These are phyloP conservation scores for Pogonus chalceus DNA, from an alignment of 1,140 invertebrate genomes.

Conservation along the genomic window DNA sequence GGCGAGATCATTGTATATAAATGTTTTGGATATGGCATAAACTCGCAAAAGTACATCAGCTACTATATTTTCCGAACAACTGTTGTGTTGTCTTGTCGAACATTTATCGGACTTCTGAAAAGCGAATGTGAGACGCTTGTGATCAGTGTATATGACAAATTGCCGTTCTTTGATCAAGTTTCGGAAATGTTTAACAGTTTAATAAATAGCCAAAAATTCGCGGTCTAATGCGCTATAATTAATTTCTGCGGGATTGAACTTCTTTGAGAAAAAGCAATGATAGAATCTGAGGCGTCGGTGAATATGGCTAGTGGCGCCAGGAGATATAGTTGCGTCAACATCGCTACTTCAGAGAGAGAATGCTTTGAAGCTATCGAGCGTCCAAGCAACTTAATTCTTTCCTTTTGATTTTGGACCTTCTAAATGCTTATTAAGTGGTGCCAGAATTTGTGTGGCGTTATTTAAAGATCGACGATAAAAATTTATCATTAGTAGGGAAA, in stretches of 20 bases:
- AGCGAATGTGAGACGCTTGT: constrained; percentile 25
- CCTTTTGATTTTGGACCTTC: constrained; percentile 22
- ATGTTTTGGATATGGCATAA: constrained; percentile 4
- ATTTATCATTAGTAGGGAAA: constrained; percentile 21
- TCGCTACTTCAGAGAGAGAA: constrained; percentile 20
- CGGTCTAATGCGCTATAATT: constrained; percentile 28
- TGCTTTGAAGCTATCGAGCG: constrained; percentile 8
- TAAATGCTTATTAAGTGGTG: constrained; percentile 18
- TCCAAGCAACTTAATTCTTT: constrained; percentile 26
- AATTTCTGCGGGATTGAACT: constrained; percentile 20
- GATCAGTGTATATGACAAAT: constrained; percentile 29
- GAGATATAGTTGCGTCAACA: constrained; percentile 22
- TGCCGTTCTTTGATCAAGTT: constrained; percentile 23
- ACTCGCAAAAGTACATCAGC: constrained; percentile 23
- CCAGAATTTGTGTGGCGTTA: constrained; percentile 16
- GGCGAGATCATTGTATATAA: constrained; percentile 8
- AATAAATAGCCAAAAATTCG: constrained; percentile 30
- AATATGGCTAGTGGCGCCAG: constrained; percentile 12
- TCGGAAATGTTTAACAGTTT: constrained; percentile 24
- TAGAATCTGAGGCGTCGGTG: constrained; percentile 29
- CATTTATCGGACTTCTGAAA: constrained; percentile 23
- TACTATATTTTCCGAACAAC: constrained; percentile 21
- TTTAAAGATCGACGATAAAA: constrained; percentile 23
- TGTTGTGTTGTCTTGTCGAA: constrained; percentile 25
- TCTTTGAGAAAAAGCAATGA: constrained; percentile 34